phyloP scores from a whole-genome alignment of 1,140 invertebrate genomes.

The Drosophila navojoa region DNA sequence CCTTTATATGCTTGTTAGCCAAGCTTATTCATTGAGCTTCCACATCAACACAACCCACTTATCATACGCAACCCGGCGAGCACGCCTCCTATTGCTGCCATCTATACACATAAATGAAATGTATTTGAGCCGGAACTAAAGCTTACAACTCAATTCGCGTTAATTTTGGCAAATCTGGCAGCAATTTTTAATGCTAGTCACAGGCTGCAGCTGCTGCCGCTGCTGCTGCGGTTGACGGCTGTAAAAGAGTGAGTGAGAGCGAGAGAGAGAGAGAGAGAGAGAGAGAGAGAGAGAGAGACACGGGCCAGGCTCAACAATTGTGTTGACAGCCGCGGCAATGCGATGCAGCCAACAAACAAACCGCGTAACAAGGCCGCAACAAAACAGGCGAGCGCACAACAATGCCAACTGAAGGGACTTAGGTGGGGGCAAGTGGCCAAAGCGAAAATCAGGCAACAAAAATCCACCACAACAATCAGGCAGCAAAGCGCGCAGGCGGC shows the following conservation, averaged over 20 bases:
- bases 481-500: constrained; percentile 35
- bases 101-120: constrained; percentile 20
- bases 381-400: constrained; percentile 58
- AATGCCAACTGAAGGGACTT: constrained; percentile 39
- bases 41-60: too few species aligned
- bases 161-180: constrained; percentile 60
- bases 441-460: constrained; percentile 68
- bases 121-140: constrained; percentile 59
- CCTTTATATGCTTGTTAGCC: too few species aligned
- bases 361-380: constrained; percentile 76
- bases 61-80: neutral
- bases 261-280: neutral
- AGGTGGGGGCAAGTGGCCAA: neutral
- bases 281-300: neutral
- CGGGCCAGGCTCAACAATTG: constrained; percentile 52
- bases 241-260: neutral
- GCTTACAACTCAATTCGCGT: constrained; percentile 68
- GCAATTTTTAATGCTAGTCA: constrained; percentile 32
- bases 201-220: constrained; percentile 6
- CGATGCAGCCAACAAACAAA: constrained; percentile 76
- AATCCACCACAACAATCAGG: constrained; percentile 55
- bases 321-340: constrained; percentile 76
- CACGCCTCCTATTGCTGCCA: neutral
- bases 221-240: constrained; percentile 7
- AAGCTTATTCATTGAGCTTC: too few species aligned